Percentiles rank a stretch among this genome's conserved stretches.
Conservation (phyloP, 2,113 vertebrate species). For the Laterallus jamaicensis region DNA sequence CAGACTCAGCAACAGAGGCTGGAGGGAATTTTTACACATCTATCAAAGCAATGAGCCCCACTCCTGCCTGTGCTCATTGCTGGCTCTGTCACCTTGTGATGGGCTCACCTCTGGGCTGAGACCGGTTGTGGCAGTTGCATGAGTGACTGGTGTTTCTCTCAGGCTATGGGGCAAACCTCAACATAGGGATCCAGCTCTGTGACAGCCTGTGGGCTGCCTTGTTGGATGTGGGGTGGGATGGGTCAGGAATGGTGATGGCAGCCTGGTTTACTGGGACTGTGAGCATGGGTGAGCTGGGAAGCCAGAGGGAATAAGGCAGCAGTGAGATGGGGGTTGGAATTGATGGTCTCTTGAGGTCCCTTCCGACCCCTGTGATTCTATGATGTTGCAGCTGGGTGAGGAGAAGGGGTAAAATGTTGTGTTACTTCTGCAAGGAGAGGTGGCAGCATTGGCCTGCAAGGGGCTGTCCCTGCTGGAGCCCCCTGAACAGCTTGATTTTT, state of each 20-base stretch:
- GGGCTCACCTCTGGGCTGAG: not conserved
- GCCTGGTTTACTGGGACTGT: accelerated
- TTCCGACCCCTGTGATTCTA: too few species aligned
- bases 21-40: not conserved
- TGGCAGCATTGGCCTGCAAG: not conserved
- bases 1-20: constrained; percentile 31
- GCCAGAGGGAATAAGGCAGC: accelerated
- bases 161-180: not conserved
- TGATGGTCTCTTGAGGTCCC: too few species aligned
- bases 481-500: accelerated
- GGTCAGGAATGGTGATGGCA: accelerated
- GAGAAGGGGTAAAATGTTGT: not conserved
- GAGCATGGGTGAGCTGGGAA: not conserved
- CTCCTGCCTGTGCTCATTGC: not conserved
- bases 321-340: not conserved
- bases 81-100: not conserved
- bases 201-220: not conserved
- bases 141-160: not conserved
- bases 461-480: not conserved
- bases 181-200: accelerated
- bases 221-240: not conserved
- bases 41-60: not conserved
- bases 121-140: accelerated
- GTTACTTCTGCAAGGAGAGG: not conserved
- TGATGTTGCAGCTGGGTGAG: not conserved